phyloP scores from a whole-genome alignment of 2,888 invertebrate genomes.

The Selenia dentaria region DNA sequence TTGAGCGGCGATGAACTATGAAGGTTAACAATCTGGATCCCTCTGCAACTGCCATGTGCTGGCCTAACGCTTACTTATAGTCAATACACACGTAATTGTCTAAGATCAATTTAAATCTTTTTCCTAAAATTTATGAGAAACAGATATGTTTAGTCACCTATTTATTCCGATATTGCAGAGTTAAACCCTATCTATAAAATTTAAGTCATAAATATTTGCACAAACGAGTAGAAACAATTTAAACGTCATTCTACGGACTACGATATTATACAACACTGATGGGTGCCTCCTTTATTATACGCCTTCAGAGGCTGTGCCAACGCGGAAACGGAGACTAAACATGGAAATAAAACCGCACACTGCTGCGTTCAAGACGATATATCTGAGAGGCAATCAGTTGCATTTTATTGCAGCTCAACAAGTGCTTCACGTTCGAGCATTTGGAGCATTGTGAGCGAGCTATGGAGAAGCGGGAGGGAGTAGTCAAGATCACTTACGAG shows the following conservation, averaged over 20 bases:
- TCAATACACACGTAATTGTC: no score
- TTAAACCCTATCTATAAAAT: no score
- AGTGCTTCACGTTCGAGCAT: slow-evolving; percentile 27
- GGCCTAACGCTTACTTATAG: no score
- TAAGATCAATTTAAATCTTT: no score
- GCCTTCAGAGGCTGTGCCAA: slow-evolving; percentile 10
- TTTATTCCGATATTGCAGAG: no score
- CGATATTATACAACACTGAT: slow-evolving; percentile 5
- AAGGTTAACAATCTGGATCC: no score
- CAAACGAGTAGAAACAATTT: not conserved
- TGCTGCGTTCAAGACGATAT: slow-evolving; percentile 20
- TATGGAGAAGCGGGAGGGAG: not conserved
- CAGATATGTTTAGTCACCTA: no score
- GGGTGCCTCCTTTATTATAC: not conserved
- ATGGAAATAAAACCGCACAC: slow-evolving; percentile 14
- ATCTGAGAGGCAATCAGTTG: slow-evolving; percentile 26
- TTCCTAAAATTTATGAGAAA: no score
- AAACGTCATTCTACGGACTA: slow-evolving; percentile 7
- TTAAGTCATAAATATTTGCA: not conserved
- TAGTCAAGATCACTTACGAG: slow-evolving; percentile 29
- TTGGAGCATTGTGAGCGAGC: slow-evolving; percentile 23
- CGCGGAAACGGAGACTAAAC: slow-evolving; percentile 14
- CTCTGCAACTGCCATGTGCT: no score
- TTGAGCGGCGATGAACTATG: no score
- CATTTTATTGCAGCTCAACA: slow-evolving; percentile 35